Percentiles rank a stretch among this genome's conserved stretches.
Conservation (phyloP, 2,113 vertebrate genomes). For the Coptodon bakossiorum region DNA sequence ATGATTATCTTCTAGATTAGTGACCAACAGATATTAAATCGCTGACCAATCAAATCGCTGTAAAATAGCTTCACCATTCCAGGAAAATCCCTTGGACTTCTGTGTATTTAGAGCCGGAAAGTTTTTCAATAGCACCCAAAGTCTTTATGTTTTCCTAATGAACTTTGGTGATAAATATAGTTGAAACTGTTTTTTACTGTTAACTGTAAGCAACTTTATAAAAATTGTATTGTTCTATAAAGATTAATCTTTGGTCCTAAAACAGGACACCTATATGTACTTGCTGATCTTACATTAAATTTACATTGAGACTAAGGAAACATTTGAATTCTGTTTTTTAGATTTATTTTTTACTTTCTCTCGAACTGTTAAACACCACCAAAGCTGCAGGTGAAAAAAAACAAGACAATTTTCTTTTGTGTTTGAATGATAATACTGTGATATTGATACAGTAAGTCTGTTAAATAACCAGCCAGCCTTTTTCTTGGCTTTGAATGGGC, state of each 20-base stretch:
- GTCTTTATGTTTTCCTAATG: background rate
- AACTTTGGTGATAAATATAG: background rate
- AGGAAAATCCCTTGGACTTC: background rate
- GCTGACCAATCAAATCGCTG: background rate
- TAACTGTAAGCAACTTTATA: background rate
- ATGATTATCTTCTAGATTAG: background rate
- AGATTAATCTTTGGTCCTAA: background rate
- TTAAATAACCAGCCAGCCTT: background rate
- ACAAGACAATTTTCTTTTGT: background rate
- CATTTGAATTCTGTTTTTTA: background rate
- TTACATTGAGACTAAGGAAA: background rate
- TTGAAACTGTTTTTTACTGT: background rate
- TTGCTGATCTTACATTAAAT: background rate
- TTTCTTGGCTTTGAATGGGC: background rate
- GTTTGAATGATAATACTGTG: background rate
- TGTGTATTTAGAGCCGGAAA: background rate
- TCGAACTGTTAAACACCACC: background rate
- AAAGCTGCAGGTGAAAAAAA: background rate
- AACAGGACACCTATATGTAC: background rate
- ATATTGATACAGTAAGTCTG: background rate
- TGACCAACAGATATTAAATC: background rate
- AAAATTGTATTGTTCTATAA: background rate
- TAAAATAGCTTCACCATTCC: background rate
- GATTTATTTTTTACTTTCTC: background rate
- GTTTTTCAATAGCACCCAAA: background rate